Conservation (phyloP, 2,797 vertebrate species). For the Heteromormyrus szaboi region DNA sequence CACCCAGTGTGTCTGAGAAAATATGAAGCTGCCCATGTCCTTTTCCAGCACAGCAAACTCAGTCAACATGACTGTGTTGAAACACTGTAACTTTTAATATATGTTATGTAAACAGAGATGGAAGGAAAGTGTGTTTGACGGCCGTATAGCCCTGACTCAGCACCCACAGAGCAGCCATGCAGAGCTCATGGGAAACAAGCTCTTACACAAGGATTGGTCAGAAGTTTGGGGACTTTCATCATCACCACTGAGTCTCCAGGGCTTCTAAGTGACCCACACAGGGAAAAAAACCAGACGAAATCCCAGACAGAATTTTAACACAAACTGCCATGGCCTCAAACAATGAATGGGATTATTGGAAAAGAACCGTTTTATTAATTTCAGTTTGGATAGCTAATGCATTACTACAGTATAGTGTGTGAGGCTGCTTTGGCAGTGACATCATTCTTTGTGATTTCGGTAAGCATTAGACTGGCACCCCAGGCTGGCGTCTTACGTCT, state of each 20-base stretch:
- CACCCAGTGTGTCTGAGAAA: neutral
- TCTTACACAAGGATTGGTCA: neutral
- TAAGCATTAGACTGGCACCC: neutral
- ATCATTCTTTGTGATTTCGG: neutral
- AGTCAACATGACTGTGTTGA: neutral
- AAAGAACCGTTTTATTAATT: neutral
- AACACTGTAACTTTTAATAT: conserved; percentile 5
- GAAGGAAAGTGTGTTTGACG: neutral
- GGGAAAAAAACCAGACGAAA: neutral
- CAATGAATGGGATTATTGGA: neutral
- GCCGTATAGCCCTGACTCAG: neutral
- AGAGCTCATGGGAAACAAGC: neutral
- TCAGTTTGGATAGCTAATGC: neutral
- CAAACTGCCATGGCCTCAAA: neutral
- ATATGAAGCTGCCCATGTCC: neutral
- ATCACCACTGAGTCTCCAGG: neutral
- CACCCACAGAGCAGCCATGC: neutral
- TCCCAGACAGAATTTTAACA: neutral
- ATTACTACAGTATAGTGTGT: neutral
- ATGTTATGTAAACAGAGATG: neutral
- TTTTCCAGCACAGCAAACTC: neutral
- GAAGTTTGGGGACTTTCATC: neutral
- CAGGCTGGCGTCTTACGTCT: neutral
- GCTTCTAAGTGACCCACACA: neutral
- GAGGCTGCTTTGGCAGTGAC: neutral